Percentiles rank a stretch among this genome's conserved stretches.
These are phyloP conservation scores for Aplodontia rufa DNA, from an alignment of 2,113 vertebrate genomes.

Conservation along the genomic window DNA sequence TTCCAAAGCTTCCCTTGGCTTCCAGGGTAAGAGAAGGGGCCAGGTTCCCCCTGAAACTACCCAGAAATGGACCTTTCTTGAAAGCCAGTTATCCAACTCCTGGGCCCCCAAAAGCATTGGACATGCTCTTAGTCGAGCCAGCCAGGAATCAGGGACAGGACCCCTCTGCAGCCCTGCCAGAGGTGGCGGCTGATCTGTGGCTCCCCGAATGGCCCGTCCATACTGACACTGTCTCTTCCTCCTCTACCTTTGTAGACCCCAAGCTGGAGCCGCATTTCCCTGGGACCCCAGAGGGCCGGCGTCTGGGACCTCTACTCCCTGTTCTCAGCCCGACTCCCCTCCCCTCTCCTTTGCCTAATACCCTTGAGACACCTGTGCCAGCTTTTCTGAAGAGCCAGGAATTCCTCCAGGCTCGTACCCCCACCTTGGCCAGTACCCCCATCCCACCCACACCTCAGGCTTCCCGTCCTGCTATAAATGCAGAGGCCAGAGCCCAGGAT, in stretches of 20 bases:
- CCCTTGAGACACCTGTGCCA: conserved; percentile 60
- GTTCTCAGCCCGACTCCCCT: conserved; percentile 65
- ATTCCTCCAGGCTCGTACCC: conserved; percentile 66
- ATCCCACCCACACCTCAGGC: conserved; percentile 51
- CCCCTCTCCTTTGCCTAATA: conserved; percentile 44
- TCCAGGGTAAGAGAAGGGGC: conserved; percentile 79
- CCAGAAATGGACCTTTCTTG: background rate
- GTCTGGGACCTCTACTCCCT: conserved; percentile 58
- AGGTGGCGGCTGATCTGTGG: background rate
- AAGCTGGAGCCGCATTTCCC: conserved; percentile 69
- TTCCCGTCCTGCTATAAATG: background rate
- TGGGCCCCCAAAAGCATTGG: background rate
- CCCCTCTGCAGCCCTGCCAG: background rate
- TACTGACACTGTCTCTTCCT: conserved; percentile 14
- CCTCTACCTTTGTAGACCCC: conserved; percentile 71
- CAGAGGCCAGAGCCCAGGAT: conserved; percentile 38
- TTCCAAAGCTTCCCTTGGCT: conserved; percentile 59
- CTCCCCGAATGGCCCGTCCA: background rate
- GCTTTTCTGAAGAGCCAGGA: conserved; percentile 71
- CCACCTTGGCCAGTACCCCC: conserved; percentile 76
- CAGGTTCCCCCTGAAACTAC: no score
- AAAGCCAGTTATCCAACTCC: background rate
- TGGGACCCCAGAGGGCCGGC: conserved; percentile 65
- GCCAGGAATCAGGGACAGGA: no score
- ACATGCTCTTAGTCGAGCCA: background rate